Base-by-base conservation (phyloP, 2,797 vertebrate species). In the Amphiprion clarkii region DNA sequence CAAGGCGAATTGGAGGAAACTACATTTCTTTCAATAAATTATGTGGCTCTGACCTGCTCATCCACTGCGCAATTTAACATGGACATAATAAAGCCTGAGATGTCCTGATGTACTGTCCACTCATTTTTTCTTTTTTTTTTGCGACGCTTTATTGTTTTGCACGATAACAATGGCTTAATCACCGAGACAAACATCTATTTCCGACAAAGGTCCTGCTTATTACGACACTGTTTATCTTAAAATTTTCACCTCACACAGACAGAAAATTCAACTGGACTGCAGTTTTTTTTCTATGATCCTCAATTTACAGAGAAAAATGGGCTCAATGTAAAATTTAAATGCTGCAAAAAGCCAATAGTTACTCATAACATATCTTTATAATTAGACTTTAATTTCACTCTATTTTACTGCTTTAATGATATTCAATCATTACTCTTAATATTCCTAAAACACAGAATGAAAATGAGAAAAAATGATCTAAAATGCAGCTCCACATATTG, bases 1-100 rank as follows among this genome's bases (percentile, higher is more conserved):
- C 92, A 90, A 84, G 76, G 91, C 92, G 81, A 95, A 95, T 92
- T 68, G 79, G 83, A 86, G 85, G 84, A 87, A 91, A 90, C 85
- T 88, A 90, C 89, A 88, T 89, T 92, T 90, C 87, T 91, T 89
- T 91, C 85, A 89, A 84, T 91, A 83, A 93, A 93, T 92, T 77
- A 89, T 78, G 84, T 76, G 80, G 82, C 85, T 86, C 82, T 90
- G 89, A 88, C 90, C 91, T 73, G 86, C 84, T 90, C 82, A 86
- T 84, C 85, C 78, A 90, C 79, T 84, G 78, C 78, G 66, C 67
- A 65, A 89, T 91, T 93, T 92, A 86, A 83, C 90, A 90, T 89
- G 87, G 87, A 76, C 68, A 59, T 90, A 89, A 91, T 89, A 87
- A 84, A 83, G 74, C 62, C 54, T 63, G 78, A 84, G 78, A 87